A percentile compares a stretch with the other conserved stretches of the same genome.
phyloP scores from a whole-genome alignment of 2,797 vertebrate species.

The Parotocinclus haroldoi region DNA sequence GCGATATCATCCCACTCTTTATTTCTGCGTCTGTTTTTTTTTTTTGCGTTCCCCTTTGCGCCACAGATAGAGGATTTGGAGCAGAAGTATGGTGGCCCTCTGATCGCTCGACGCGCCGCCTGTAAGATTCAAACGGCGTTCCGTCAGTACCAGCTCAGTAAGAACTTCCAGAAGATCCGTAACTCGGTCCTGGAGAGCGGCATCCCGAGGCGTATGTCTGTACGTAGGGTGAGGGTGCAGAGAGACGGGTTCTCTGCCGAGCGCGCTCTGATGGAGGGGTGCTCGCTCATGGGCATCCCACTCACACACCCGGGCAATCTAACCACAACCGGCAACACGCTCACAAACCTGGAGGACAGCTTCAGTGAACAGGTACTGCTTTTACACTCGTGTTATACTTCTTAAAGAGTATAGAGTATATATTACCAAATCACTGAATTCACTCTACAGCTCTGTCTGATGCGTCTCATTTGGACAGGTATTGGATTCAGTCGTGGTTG shows the following conservation, averaged over 20 bases:
- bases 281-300: slow-evolving; percentile 78
- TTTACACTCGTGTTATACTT: neutral
- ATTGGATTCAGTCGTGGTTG: no score
- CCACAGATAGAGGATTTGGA: slow-evolving; percentile 96
- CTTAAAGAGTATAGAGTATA: no score
- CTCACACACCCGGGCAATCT: slow-evolving; percentile 86
- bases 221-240: slow-evolving; percentile 82
- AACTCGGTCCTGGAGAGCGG: slow-evolving; percentile 95
- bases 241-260: slow-evolving; percentile 74
- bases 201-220: slow-evolving; percentile 89
- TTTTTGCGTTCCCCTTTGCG: neutral
- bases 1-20: neutral
- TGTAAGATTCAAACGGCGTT: slow-evolving; percentile 97
- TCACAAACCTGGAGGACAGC: slow-evolving; percentile 96
- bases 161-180: slow-evolving; percentile 98
- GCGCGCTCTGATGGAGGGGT: slow-evolving; percentile 77
- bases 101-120: slow-evolving; percentile 90
- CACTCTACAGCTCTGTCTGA: no score
- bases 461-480: no score
- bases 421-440: no score
- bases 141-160: slow-evolving; percentile 98
- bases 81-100: slow-evolving; percentile 94
- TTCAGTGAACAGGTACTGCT: slow-evolving; percentile 82
- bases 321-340: slow-evolving; percentile 81
- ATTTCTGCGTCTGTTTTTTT: neutral